phyloP scores from a whole-genome alignment of 2,113 vertebrate genomes.

The Oncorhynchus tshawytscha region DNA sequence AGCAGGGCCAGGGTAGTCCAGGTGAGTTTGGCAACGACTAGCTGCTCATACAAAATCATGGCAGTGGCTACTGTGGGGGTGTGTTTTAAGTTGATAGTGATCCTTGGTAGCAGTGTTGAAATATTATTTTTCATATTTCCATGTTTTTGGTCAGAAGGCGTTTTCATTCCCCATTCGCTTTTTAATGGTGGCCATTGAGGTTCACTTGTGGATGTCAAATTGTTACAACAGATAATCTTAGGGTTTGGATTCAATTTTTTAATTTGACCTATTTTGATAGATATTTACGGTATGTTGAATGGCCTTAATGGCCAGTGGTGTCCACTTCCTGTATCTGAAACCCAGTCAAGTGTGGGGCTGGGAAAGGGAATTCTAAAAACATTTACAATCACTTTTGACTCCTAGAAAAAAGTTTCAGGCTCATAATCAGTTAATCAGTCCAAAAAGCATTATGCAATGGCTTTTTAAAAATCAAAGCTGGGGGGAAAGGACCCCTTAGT shows the following conservation, averaged over 20 bases:
- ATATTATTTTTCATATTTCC: background rate
- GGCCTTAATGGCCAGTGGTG: constrained; percentile 43
- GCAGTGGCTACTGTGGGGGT: too few relatives aligned
- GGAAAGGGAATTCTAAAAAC: too few relatives aligned
- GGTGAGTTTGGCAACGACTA: constrained; percentile 66
- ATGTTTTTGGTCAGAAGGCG: background rate
- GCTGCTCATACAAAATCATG: too few relatives aligned
- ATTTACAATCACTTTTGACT: too few relatives aligned
- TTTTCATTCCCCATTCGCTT: background rate
- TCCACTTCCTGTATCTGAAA: constrained; percentile 44
- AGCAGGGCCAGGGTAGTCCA: constrained; percentile 92
- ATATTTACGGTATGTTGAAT: background rate
- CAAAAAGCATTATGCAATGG: too few relatives aligned
- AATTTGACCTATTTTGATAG: background rate
- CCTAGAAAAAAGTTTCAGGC: too few relatives aligned
- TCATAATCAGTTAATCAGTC: too few relatives aligned
- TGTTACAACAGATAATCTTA: background rate
- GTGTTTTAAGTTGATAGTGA: background rate
- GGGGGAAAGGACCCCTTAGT: background rate
- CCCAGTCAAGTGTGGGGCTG: background rate
- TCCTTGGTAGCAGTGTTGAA: background rate
- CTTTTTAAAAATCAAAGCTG: too few relatives aligned
- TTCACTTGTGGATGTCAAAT: too few relatives aligned
- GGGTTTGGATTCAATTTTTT: too few relatives aligned
- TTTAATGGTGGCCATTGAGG: too few relatives aligned